Evolutionary conservation across 1,140 invertebrate genomes (phyloP), one percentile per base, ranked within the genome.

Genomic region (Anastrepha obliqua): DNA sequence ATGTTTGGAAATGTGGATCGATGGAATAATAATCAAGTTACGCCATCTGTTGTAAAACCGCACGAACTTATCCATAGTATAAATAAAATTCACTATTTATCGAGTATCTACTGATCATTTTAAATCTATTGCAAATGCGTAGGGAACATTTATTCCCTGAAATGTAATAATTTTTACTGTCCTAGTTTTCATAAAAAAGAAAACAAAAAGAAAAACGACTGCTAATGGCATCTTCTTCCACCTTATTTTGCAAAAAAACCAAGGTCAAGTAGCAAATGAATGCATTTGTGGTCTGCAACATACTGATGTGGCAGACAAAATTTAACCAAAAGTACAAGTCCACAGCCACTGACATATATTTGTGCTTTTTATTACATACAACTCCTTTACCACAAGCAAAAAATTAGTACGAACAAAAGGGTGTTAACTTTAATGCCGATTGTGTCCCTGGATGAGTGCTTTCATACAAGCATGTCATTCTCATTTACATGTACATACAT

Each of bases 361-460:
- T 74, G 17, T 44, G 11, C n/a, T 42, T 17, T 81, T 29, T 29
- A 51, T 81, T n/a, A 81, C 17, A 51, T 55, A 29, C 17, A 42
- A 81, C 74, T 81, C 29, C 64, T 20, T 81, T 78, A 78, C 74
- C 44, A 51, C 44, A 51, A 78, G 74, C n/a, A 81, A 81, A 81
- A 55, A 20, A 81, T 58, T 20, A 8, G 4, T 20, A 51, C 74
- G 47, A 81, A 81, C 47, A 81, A 81, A 81, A 42, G 67, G 15
- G 44, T 74, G 42, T 17, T 29, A 29, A 29, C 44, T 11, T 20
- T 11, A 81, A 3, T 47, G n/a, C 74, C 17, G 13, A 47, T 74
- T 11, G 29, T 44, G 8, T 55, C 17, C 44, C 7, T 81, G 70
- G 70, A 47, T 3, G 11, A 39, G 15, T 55, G 47, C n/a, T 55